phyloP scores from a whole-genome alignment of 2,797 vertebrate species.

The Natrix natrix region DNA sequence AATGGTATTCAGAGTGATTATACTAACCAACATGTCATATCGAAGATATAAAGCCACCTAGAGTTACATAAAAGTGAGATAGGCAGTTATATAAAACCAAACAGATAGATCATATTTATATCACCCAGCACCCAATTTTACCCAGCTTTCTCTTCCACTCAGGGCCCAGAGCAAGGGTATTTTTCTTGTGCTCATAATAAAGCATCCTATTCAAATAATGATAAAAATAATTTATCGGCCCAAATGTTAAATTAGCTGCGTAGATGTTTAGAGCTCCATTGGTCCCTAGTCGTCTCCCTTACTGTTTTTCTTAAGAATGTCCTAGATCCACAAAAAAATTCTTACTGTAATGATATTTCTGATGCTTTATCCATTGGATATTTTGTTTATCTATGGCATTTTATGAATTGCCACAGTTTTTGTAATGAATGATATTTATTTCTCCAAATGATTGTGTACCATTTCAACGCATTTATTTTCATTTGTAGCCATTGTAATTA shows the following conservation, averaged over 20 bases:
- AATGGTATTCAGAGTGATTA: slow-evolving; percentile 24
- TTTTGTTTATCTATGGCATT: background rate
- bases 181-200: slow-evolving; percentile 29
- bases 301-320: background rate
- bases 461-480: background rate
- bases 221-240: background rate
- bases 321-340: background rate
- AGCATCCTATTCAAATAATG: background rate
- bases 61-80: background rate
- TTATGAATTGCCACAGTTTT: background rate
- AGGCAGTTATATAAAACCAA: background rate
- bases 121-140: slow-evolving; percentile 1
- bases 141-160: background rate
- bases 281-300: background rate
- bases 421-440: background rate
- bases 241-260: background rate
- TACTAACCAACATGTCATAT: slow-evolving; percentile 30
- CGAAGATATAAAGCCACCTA: slow-evolving; percentile 3
- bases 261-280: background rate
- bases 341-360: background rate
- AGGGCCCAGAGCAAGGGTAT: slow-evolving; percentile 33
- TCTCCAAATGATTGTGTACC: background rate
- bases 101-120: slow-evolving; percentile 36
- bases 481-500: background rate
- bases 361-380: background rate